A percentile compares a stretch with the other conserved stretches of the same genome.
Evolutionary conservation across 2,797 vertebrate species (phyloP).

Genomic region (Mionectes olivaceus): DNA sequence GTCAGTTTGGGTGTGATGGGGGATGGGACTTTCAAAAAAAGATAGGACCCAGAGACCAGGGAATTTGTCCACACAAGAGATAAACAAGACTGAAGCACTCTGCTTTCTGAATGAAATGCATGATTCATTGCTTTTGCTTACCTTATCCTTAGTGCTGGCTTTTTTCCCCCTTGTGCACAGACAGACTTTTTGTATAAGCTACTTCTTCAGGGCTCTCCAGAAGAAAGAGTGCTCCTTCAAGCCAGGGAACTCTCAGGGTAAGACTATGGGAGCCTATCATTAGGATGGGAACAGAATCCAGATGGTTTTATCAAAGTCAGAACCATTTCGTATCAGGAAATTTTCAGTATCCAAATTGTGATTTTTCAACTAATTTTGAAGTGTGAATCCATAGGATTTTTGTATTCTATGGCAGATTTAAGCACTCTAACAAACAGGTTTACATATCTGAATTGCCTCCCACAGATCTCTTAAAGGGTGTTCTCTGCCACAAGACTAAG

Average conservation of each 20-base stretch:
- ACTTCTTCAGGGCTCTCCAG: background rate
- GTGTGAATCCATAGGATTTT: background rate
- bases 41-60: background rate
- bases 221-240: background rate
- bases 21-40: constrained; percentile 1
- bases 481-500: background rate
- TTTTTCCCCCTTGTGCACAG: background rate
- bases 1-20: background rate
- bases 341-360: background rate
- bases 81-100: background rate
- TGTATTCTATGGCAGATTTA: background rate
- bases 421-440: background rate
- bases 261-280: background rate
- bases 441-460: background rate
- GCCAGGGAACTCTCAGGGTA: background rate
- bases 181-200: background rate
- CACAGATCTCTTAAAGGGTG: background rate
- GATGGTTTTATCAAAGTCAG: background rate
- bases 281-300: background rate
- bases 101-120: background rate
- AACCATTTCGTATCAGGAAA: background rate
- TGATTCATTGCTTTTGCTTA: background rate
- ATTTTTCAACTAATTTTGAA: background rate
- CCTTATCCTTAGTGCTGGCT: background rate
- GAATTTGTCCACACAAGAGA: background rate